These are phyloP conservation scores for Plagodis dolabraria DNA, from an alignment of 2,888 invertebrate species.

Conservation along the genomic window DNA sequence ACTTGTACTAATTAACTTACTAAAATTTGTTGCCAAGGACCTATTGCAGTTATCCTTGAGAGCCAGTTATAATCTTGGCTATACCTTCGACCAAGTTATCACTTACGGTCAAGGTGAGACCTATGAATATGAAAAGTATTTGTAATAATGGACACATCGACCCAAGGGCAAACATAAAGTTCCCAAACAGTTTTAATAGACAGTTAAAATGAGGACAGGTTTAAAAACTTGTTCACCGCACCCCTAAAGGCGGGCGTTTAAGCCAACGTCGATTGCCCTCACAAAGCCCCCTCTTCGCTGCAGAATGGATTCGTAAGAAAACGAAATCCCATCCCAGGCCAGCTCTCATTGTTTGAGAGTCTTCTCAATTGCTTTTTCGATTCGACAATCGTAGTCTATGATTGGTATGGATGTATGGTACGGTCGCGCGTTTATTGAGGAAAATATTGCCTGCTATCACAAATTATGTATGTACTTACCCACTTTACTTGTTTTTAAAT, in stretches of 20 bases:
- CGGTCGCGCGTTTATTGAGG: conserved; percentile 17
- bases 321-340: conserved; percentile 71
- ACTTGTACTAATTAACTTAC: too few relatives aligned
- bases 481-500: background rate
- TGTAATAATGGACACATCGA: too few relatives aligned
- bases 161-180: too few relatives aligned
- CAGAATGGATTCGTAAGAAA: conserved; percentile 71
- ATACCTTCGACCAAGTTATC: too few relatives aligned
- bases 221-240: conserved; percentile 31
- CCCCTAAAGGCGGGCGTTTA: conserved; percentile 57
- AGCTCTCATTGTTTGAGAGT: conserved; percentile 70
- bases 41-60: too few relatives aligned
- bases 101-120: too few relatives aligned
- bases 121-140: too few relatives aligned
- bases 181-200: background rate
- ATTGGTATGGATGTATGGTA: conserved; percentile 42
- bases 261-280: conserved; percentile 73
- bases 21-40: too few relatives aligned
- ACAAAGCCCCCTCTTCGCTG: conserved; percentile 68
- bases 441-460: background rate
- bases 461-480: background rate
- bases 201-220: background rate
- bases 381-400: conserved; percentile 59
- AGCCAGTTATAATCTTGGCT: too few relatives aligned
- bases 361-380: conserved; percentile 73